Base-by-base conservation (phyloP, 2,113 vertebrate species). In the Lepus europaeus region DNA sequence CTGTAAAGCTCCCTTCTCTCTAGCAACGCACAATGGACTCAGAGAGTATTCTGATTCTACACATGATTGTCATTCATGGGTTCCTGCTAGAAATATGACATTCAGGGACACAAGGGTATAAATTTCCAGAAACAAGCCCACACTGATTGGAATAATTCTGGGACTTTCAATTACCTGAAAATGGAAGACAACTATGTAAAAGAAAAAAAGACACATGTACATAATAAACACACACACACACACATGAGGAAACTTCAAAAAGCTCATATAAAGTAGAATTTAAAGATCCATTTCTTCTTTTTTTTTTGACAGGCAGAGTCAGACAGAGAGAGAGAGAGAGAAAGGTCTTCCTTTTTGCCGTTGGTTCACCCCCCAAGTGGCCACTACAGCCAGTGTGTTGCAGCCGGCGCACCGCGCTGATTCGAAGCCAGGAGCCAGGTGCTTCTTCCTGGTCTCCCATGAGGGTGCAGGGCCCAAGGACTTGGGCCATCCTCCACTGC, bases 1-100 rank as follows among this genome's bases (percentile, higher is more conserved):
- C 94, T 96, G 96, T 95, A 97, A 96, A 73, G 79, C 87, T 97
- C 86, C 91, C 93, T 97, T 78, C 89, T 97, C 93, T 74, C 90
- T 29, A 86, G 73, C 95, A 56, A 84, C 25, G 94, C 92, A 91
- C 96, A 91, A 95, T 92, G 92, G 97, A 95, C 92, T 87, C 61
- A 61, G 91, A 97, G 89, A 74, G 4, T 25, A 59, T 86, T 96
- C 90, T 91, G 93, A 66, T 95, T 96, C 78, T 89, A 91, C n/a
- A 36, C 5, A 0, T 78, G 89, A 95, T 19, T 90, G 89, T 31
- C 79, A 20, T 72, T 95, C 78, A 92, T 1, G 1, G 70, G 56
- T 77, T 87, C 36, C 93, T 69, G 16, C 25, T 93, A 90, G 89
- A 33, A 51, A 85, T 0, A 9, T 82, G 95, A 82, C 85, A 17